Conservation (phyloP, 2,888 invertebrate genomes). For the Emmelina monodactyla region DNA sequence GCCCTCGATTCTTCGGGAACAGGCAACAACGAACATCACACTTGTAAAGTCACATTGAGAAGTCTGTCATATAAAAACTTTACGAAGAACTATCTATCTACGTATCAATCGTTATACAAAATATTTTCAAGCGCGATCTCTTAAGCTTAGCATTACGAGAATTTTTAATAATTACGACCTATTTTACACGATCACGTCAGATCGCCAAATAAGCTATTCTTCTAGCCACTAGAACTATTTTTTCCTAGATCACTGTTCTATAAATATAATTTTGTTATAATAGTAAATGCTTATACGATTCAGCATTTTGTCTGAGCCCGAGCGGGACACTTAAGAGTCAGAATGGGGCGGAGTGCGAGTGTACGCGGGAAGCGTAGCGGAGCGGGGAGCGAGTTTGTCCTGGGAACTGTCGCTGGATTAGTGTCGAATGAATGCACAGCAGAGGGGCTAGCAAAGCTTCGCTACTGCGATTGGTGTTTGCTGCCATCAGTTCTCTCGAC, state of each 20-base stretch:
- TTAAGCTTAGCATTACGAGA: slow-evolving; percentile 42
- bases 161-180: slow-evolving; percentile 23
- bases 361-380: slow-evolving; percentile 16
- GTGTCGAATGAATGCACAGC: neutral
- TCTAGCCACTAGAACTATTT: slow-evolving; percentile 43
- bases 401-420: slow-evolving; percentile 10
- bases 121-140: slow-evolving; percentile 49
- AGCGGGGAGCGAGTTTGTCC: slow-evolving; percentile 8
- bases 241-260: slow-evolving; percentile 38
- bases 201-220: slow-evolving; percentile 28
- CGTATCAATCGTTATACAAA: slow-evolving; percentile 60
- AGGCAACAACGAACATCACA: slow-evolving; percentile 47
- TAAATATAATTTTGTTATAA: slow-evolving; percentile 33
- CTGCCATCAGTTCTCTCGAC: slow-evolving; percentile 58
- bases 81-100: slow-evolving; percentile 48
- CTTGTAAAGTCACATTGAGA: slow-evolving; percentile 59
- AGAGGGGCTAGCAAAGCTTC: neutral
- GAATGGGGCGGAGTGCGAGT: slow-evolving; percentile 18
- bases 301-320: slow-evolving; percentile 34
- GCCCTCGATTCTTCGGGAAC: slow-evolving; percentile 23
- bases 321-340: slow-evolving; percentile 20
- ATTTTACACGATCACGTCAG: neutral
- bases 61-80: slow-evolving; percentile 59
- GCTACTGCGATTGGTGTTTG: slow-evolving; percentile 40
- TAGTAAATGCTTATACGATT: slow-evolving; percentile 48